Percentiles rank a stretch among this genome's conserved stretches.
Evolutionary conservation across 2,113 vertebrate genomes (phyloP).

Genomic region (Takifugu flavidus): DNA sequence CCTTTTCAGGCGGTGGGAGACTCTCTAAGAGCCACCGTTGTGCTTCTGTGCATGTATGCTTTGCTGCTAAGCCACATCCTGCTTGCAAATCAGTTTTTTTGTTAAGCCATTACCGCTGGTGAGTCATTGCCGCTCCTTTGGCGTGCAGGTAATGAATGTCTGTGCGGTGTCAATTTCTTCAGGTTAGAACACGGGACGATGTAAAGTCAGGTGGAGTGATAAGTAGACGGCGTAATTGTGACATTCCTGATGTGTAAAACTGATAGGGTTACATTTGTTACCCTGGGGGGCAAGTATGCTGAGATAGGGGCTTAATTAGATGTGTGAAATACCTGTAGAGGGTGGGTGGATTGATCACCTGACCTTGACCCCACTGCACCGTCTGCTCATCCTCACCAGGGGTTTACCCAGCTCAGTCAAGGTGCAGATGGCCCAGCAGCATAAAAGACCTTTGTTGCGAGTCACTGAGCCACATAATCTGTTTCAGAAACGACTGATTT

Average conservation of each 20-base stretch:
- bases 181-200: background rate
- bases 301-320: constrained; percentile 15
- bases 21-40: no score
- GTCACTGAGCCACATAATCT: constrained; percentile 54
- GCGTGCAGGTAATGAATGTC: no score
- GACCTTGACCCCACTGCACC: constrained; percentile 49
- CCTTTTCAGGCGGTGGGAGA: no score
- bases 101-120: constrained; percentile 12
- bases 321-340: background rate
- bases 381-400: constrained; percentile 35
- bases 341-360: constrained; percentile 34
- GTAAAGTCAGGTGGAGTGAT: background rate
- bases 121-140: background rate
- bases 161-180: no score
- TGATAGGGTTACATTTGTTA: constrained; percentile 16
- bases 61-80: no score
- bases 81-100: constrained; percentile 17
- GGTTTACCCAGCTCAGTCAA: constrained; percentile 50
- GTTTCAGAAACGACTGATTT: constrained; percentile 54
- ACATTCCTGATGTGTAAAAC: constrained; percentile 3
- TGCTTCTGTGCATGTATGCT: no score
- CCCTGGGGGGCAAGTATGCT: constrained; percentile 7
- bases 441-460: constrained; percentile 39
- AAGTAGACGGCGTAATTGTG: constrained; percentile 5
- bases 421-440: constrained; percentile 53